phyloP scores from a whole-genome alignment of 2,113 vertebrate species.

The Bubo bubo region DNA sequence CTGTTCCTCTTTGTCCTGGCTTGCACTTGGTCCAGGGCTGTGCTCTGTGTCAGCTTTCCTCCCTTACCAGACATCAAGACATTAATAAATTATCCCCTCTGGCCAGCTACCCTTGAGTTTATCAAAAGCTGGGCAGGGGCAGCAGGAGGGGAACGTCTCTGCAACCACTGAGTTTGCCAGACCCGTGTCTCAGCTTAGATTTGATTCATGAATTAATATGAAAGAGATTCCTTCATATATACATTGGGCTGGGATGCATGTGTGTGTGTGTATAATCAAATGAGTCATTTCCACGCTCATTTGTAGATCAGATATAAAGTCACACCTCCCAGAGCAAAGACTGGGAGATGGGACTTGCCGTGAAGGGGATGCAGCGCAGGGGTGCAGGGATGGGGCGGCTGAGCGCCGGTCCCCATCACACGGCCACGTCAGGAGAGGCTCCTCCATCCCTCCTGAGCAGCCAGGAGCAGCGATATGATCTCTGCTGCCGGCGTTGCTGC shows the following conservation, averaged over 20 bases:
- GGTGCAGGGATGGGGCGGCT: background rate
- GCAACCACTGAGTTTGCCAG: background rate
- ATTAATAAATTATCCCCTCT: background rate
- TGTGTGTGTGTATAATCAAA: background rate
- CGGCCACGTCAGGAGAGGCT: background rate
- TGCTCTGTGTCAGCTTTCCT: background rate
- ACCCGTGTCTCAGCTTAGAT: rapidly evolving
- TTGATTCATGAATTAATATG: background rate
- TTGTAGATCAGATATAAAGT: background rate
- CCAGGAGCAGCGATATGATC: background rate
- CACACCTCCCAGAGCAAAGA: background rate
- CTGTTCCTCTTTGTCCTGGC: background rate
- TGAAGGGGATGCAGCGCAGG: background rate
- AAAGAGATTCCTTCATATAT: background rate
- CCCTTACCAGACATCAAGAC: background rate
- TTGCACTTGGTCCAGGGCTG: background rate
- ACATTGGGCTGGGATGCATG: background rate
- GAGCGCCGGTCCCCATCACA: rapidly evolving
- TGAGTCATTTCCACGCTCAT: background rate
- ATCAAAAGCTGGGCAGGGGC: background rate
- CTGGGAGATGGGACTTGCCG: rapidly evolving
- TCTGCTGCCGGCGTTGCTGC: background rate
- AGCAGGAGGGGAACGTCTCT: background rate
- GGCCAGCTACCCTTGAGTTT: background rate
- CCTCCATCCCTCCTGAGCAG: background rate